These are phyloP conservation scores for Antheraea assamensis DNA, from an alignment of 2,888 invertebrate genomes.

Conservation along the genomic window DNA sequence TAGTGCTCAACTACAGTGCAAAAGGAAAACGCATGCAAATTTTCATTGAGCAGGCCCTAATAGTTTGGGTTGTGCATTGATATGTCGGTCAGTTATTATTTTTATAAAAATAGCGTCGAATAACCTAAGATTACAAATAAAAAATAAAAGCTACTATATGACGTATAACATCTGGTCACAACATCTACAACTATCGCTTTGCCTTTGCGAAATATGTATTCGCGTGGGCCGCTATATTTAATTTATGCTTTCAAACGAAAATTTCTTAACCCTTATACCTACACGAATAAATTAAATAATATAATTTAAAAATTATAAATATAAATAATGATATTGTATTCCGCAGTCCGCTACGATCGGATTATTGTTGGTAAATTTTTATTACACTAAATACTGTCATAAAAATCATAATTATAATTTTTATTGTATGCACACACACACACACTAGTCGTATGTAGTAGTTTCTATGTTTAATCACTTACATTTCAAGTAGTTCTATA, in stretches of 20 bases:
- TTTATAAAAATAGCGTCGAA: too few relatives aligned
- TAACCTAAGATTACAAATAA: neutral
- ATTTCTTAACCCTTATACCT: slow-evolving; percentile 17
- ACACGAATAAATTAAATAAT: slow-evolving; percentile 29
- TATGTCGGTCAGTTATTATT: too few relatives aligned
- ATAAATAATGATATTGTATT: slow-evolving; percentile 70
- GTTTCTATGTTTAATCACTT: slow-evolving; percentile 15
- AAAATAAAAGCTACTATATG: too few relatives aligned
- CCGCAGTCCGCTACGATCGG: slow-evolving; percentile 89
- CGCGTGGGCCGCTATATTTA: neutral
- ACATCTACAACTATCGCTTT: too few relatives aligned
- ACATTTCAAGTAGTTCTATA: neutral
- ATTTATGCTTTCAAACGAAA: neutral
- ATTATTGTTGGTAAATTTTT: slow-evolving; percentile 86
- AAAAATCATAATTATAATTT: slow-evolving; percentile 45
- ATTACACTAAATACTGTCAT: slow-evolving; percentile 47
- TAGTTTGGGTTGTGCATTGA: too few relatives aligned
- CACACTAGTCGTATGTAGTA: slow-evolving; percentile 8
- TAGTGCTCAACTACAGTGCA: too few relatives aligned
- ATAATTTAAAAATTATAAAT: slow-evolving; percentile 41
- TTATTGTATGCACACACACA: slow-evolving; percentile 43
- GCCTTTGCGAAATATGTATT: too few relatives aligned
- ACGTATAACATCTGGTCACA: too few relatives aligned
- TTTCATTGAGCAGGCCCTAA: too few relatives aligned
- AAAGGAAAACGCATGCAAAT: too few relatives aligned